Conservation (phyloP, 1,140 invertebrate genomes). For the Nasonia vitripennis region DNA sequence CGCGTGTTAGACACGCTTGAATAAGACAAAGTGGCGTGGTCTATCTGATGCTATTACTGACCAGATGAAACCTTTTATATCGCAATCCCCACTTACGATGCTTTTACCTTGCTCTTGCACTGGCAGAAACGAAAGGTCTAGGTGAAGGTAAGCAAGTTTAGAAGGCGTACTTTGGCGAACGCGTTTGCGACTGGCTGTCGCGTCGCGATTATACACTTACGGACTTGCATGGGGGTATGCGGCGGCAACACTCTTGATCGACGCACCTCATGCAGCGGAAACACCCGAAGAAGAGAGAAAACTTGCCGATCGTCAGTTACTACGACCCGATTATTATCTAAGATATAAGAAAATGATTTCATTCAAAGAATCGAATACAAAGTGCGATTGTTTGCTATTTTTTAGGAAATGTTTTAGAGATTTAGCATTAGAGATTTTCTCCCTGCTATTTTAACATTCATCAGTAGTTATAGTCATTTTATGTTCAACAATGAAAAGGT, state of each 20-base stretch:
- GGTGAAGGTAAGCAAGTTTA: constrained; percentile 72
- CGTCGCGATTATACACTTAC: constrained; percentile 18
- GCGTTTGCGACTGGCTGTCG: constrained; percentile 24
- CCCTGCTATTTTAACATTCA: no score
- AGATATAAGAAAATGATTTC: neutral
- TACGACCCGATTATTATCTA: neutral
- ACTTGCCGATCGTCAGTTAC: neutral
- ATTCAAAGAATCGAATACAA: neutral
- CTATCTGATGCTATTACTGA: constrained; percentile 70
- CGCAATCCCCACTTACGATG: constrained; percentile 68
- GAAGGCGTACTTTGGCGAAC: constrained; percentile 35
- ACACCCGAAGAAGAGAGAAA: neutral
- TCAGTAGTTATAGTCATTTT: no score
- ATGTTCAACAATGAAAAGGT: no score
- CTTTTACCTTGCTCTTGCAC: constrained; percentile 30
- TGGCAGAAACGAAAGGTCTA: constrained; percentile 74
- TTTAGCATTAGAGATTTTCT: no score
- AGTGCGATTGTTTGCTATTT: neutral
- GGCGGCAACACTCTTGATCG: neutral
- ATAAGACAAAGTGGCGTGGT: constrained; percentile 65
- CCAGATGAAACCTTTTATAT: constrained; percentile 74
- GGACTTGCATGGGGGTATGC: neutral
- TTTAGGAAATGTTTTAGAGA: no score
- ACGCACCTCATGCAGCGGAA: neutral
- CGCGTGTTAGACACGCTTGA: constrained; percentile 54